Evolutionary conservation across 2,888 invertebrate species (phyloP), one percentile per base, ranked within the genome.

Genomic region (Eilema sororculum): DNA sequence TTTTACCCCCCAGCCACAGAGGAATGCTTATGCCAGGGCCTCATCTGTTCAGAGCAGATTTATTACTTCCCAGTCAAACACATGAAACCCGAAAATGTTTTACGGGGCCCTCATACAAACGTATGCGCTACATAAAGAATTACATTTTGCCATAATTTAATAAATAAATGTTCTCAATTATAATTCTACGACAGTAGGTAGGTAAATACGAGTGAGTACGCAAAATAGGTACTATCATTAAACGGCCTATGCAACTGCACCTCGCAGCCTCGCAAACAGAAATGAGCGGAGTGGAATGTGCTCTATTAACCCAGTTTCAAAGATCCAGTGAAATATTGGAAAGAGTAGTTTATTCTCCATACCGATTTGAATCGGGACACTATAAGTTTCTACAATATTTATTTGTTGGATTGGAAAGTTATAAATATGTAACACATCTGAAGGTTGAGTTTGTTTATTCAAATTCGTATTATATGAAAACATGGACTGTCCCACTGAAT

Each of bases 291-390:
- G 64, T 30, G 63, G 63, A 61, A 37, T 68, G 60, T 76, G 81
- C 73, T 81, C 80, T 78, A 83, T 76, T 81, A 83, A 81, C 81
- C 81, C 20, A 83, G 83, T 75, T 81, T 71, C 64, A 46, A 72
- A 77, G 81, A 77, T 73, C 61, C 66, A 64, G 68, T 62, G 62
- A 67, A 59, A 72, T 72, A 77, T 76, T 73, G 76, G 66, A 69
- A 76, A 72, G 72, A 68, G 68, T 58, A n/a, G 70, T 78, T 72
- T 61, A 77, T 66, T 81, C 71, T 72, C 71, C 59, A 66, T 69
- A 46, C 67, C 69, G 65, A 79, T 77, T 63, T 52, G 25, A 25
- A 59, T 41, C 72, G 61, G 58, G n/a, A 67, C 72, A 68, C n/a
- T 28, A 16, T 13, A 46, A 16, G 20, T 52, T 58, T 58, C 2